Percentiles rank a stretch among this genome's conserved stretches.
Evolutionary conservation across 2,797 vertebrate genomes (phyloP).

Genomic region (Gallinago stenura): DNA sequence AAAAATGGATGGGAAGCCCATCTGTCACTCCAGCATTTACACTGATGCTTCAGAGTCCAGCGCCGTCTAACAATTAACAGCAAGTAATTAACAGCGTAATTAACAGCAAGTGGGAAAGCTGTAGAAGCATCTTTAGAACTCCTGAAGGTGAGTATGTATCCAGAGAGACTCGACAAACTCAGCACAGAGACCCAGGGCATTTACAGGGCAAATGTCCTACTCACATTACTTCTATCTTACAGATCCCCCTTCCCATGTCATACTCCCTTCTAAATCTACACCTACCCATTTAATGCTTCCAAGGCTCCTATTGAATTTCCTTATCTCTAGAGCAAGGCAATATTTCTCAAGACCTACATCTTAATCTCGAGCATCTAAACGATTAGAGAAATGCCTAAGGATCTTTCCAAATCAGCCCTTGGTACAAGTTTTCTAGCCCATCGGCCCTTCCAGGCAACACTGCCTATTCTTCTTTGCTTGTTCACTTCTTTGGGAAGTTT

Average conservation of each 20-base stretch:
- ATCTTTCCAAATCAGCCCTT: background rate
- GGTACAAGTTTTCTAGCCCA: background rate
- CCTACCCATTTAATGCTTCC: background rate
- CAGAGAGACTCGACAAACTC: background rate
- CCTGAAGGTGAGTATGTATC: background rate
- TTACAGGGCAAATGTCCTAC: rapidly evolving
- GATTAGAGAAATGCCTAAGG: background rate
- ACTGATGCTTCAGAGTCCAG: background rate
- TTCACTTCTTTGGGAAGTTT: background rate
- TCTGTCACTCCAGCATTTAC: background rate
- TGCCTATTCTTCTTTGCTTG: background rate
- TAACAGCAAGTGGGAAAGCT: background rate
- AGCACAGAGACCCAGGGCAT: background rate
- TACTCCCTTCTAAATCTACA: background rate
- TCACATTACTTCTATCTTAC: background rate
- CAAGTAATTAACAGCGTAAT: background rate
- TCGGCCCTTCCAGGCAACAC: background rate
- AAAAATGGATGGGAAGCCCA: background rate
- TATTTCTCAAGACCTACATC: background rate
- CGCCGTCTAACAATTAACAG: background rate
- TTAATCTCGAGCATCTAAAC: background rate
- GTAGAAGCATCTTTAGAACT: background rate
- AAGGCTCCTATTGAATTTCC: background rate
- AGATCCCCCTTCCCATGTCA: background rate
- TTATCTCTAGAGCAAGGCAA: background rate